phyloP scores from a whole-genome alignment of 2,888 invertebrate genomes.

The Ectemnius cavifrons region DNA sequence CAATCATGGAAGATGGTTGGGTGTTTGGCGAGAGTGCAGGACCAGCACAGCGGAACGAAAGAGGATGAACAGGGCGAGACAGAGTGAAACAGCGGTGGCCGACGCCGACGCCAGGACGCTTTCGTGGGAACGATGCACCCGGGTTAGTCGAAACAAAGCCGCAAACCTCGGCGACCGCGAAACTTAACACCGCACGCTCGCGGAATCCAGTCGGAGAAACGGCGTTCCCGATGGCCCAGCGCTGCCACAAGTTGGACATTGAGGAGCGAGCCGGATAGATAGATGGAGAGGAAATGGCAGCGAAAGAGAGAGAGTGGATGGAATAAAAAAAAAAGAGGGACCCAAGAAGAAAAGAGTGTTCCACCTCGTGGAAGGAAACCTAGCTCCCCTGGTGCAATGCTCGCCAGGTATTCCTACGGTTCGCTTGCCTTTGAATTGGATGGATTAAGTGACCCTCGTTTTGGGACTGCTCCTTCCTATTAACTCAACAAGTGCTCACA shows the following conservation, averaged over 20 bases:
- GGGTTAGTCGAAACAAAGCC: constrained; percentile 72
- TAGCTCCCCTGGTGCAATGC: constrained; percentile 55
- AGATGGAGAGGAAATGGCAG: constrained; percentile 1
- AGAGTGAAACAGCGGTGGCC: no score
- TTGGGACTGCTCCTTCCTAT: constrained; percentile 29
- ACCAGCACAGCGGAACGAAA: constrained; percentile 21
- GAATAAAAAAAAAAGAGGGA: constrained; percentile 21
- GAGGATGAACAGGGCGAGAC: constrained; percentile 39
- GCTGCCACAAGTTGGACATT: background rate
- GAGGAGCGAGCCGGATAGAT: background rate
- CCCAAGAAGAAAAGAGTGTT: constrained; percentile 29
- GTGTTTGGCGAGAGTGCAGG: background rate
- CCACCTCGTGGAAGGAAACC: constrained; percentile 19
- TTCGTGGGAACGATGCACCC: constrained; percentile 68
- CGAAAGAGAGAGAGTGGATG: constrained; percentile 17
- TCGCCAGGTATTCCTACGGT: constrained; percentile 52
- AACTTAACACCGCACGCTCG: constrained; percentile 71
- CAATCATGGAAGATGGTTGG: constrained; percentile 21
- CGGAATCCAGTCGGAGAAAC: constrained; percentile 52
- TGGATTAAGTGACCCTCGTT: constrained; percentile 45
- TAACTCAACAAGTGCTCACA: no score
- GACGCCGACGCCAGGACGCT: constrained; percentile 25
- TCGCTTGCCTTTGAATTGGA: constrained; percentile 42
- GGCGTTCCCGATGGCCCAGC: constrained; percentile 1
- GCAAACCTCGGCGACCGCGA: constrained; percentile 72